A percentile compares a stretch with the other conserved stretches of the same genome.
These are phyloP conservation scores for Dichetophora obliterata DNA, from an alignment of 2,888 invertebrate species.

Conservation along the genomic window DNA sequence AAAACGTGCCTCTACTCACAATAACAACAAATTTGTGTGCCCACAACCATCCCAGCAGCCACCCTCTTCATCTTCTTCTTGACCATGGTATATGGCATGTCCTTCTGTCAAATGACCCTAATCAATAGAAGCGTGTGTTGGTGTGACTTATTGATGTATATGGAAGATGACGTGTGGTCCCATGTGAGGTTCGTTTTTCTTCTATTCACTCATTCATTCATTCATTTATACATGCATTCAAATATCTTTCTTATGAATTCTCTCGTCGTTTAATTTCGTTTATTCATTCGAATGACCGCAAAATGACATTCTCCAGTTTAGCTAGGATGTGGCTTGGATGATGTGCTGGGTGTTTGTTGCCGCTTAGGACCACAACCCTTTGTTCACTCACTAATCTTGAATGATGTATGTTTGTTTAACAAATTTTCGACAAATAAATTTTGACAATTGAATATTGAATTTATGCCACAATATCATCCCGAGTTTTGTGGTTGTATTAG, in stretches of 20 bases:
- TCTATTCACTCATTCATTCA: constrained; percentile 11
- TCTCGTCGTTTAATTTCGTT: constrained; percentile 64
- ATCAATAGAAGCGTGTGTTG: constrained; percentile 60
- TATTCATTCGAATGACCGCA: constrained; percentile 67
- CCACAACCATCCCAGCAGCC: not conserved
- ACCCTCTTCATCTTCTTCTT: not conserved
- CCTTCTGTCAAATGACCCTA: constrained; percentile 62
- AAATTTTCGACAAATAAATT: constrained; percentile 60
- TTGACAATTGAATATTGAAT: constrained; percentile 58
- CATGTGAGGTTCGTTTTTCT: constrained; percentile 54
- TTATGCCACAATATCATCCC: not conserved
- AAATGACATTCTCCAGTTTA: constrained; percentile 64
- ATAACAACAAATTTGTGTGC: too few relatives aligned
- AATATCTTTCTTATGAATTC: constrained; percentile 34
- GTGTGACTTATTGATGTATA: constrained; percentile 55
- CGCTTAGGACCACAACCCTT: constrained; percentile 43
- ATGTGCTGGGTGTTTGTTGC: constrained; percentile 2
- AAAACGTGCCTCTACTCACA: constrained; percentile 32
- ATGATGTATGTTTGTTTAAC: constrained; percentile 60
- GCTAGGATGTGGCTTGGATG: not conserved
- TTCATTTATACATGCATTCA: constrained; percentile 42
- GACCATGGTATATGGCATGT: not conserved
- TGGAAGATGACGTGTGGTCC: constrained; percentile 60
- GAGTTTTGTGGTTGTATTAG: too few relatives aligned
- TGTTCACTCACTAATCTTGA: constrained; percentile 53